These are phyloP conservation scores for Pseudococcus viburni DNA, from an alignment of 2,888 invertebrate species.

Conservation along the genomic window DNA sequence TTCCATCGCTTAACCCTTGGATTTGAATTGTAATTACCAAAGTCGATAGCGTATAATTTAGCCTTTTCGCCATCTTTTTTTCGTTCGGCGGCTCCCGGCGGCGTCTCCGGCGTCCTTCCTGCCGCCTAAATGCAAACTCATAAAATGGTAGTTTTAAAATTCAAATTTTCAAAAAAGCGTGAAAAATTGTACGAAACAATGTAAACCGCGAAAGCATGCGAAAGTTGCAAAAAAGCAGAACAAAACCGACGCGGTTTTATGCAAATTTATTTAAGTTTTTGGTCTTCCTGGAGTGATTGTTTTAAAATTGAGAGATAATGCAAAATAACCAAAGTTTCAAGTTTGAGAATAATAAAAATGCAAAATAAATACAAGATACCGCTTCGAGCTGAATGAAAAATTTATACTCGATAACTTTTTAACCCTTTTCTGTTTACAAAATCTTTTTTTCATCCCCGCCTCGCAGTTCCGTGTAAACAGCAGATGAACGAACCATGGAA, in stretches of 20 bases:
- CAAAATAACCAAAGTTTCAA: constrained; percentile 53
- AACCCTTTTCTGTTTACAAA: constrained; percentile 35
- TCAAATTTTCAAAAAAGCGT: constrained; percentile 30
- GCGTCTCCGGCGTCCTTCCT: not conserved
- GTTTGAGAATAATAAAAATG: constrained; percentile 60
- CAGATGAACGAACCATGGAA: not conserved
- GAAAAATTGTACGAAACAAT: constrained; percentile 33
- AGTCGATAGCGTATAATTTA: constrained; percentile 29
- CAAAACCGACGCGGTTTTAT: constrained; percentile 41
- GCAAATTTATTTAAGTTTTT: constrained; percentile 58
- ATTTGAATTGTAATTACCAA: constrained; percentile 38
- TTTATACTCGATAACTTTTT: constrained; percentile 44
- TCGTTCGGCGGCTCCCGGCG: not conserved
- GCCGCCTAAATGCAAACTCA: not conserved
- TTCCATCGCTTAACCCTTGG: constrained; percentile 5
- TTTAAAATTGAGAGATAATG: constrained; percentile 62
- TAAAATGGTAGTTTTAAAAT: constrained; percentile 31
- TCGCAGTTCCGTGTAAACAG: not conserved
- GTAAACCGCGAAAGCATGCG: constrained; percentile 27
- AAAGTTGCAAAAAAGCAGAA: constrained; percentile 47
- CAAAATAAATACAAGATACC: constrained; percentile 57
- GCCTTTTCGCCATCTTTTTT: constrained; percentile 24
- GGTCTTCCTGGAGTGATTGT: constrained; percentile 58
- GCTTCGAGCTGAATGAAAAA: constrained; percentile 49
- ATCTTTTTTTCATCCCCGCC: not conserved